These are phyloP conservation scores for Troides oblongomaculatus DNA, from an alignment of 2,888 invertebrate genomes.

Conservation along the genomic window DNA sequence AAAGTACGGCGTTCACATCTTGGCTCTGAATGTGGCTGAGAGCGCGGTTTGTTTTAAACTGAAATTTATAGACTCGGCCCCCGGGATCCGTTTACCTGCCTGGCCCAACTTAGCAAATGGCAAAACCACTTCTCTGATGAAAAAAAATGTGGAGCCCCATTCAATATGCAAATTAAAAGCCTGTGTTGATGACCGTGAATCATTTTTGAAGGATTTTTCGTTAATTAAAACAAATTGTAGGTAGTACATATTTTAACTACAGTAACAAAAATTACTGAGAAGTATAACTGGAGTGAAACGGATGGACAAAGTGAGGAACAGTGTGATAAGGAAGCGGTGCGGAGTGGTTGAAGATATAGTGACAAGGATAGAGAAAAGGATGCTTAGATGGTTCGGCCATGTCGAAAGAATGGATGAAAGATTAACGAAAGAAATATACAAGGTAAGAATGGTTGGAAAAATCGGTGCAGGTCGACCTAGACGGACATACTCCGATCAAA, in stretches of 20 bases:
- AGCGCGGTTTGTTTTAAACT: conserved; percentile 49
- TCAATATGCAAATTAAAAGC: conserved; percentile 21
- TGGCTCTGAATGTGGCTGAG: conserved; percentile 29
- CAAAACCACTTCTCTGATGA: conserved; percentile 7
- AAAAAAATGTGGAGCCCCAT: conserved; percentile 26
- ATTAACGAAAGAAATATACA: too few species aligned
- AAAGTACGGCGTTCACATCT: conserved; percentile 21
- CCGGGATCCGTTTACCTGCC: conserved; percentile 12
- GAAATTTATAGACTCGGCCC: conserved; percentile 45
- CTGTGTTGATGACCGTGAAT: conserved; percentile 8
- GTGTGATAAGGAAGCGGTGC: too few species aligned
- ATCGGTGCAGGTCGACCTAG: too few species aligned
- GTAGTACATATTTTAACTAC: background rate
- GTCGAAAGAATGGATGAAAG: too few species aligned
- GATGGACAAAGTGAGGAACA: too few species aligned
- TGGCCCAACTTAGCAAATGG: conserved; percentile 12
- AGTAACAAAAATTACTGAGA: too few species aligned
- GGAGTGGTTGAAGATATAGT: too few species aligned
- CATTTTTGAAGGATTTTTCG: background rate
- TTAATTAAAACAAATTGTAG: background rate
- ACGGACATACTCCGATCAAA: too few species aligned
- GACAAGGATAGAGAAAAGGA: too few species aligned
- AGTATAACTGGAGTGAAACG: too few species aligned
- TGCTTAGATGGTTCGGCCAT: too few species aligned
- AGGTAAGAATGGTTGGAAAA: too few species aligned